Percentiles rank a stretch among this genome's conserved stretches.
Evolutionary conservation across 2,797 vertebrate species (phyloP).

Genomic region (Squalus acanthias): DNA sequence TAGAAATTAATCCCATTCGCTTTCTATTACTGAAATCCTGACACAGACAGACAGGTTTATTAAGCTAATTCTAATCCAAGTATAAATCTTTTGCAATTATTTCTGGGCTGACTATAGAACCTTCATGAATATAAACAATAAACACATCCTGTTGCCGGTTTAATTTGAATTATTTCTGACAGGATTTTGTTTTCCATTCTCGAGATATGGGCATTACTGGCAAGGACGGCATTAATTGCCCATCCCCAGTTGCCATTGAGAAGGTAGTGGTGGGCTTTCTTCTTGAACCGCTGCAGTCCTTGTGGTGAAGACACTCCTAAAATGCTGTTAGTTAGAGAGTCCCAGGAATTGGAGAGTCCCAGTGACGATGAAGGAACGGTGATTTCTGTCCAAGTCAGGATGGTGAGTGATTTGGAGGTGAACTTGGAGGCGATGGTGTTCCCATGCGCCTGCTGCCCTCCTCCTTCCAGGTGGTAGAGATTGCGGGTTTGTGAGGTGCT

Average conservation of each 20-base stretch:
- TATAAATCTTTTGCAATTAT: background rate
- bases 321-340: background rate
- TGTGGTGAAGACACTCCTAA: background rate
- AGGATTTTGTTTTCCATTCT: background rate
- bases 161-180: constrained; percentile 15
- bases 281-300: background rate
- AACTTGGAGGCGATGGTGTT: no score
- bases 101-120: background rate
- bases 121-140: background rate
- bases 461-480: no score
- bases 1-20: background rate
- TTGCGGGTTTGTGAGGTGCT: no score
- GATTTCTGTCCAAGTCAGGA: background rate
- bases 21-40: background rate
- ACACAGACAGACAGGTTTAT: background rate
- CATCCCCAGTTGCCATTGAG: background rate
- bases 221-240: background rate
- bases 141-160: background rate
- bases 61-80: background rate
- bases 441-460: no score
- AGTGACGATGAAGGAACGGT: background rate
- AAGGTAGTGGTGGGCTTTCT: background rate
- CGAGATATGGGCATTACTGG: background rate
- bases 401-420: no score
- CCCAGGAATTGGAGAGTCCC: background rate